Evolutionary conservation across 2,888 invertebrate species (phyloP).

Genomic region (Oligia strigilis): DNA sequence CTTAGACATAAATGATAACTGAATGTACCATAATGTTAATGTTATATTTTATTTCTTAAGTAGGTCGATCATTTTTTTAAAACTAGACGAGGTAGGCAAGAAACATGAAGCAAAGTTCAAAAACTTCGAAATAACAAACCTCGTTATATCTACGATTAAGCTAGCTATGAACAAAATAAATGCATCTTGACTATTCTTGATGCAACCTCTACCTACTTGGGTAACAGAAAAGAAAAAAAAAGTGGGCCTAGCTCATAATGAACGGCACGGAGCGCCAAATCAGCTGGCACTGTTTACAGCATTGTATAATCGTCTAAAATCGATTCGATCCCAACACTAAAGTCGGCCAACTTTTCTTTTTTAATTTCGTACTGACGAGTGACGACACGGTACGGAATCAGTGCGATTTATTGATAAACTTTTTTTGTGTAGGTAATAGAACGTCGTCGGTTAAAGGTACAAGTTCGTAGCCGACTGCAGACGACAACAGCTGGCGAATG

Average conservation of each 20-base stretch:
- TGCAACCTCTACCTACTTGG: neutral
- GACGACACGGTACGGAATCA: conserved; percentile 24
- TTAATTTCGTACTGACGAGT: conserved; percentile 50
- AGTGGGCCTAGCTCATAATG: conserved; percentile 31
- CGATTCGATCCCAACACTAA: conserved; percentile 69
- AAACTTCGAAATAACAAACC: neutral
- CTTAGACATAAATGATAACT: neutral
- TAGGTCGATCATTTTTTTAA: neutral
- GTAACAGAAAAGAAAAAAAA: conserved; percentile 9
- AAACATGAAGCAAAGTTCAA: neutral
- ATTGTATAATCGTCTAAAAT: conserved; percentile 80
- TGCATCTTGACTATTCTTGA: neutral
- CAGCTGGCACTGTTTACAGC: conserved; percentile 57
- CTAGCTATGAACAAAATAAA: neutral
- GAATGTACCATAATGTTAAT: too few relatives aligned
- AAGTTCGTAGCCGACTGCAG: too few relatives aligned
- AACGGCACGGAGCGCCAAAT: conserved; percentile 52
- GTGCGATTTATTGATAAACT: conserved; percentile 19
- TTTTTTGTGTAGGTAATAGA: neutral
- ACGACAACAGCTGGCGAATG: too few relatives aligned
- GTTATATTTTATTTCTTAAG: neutral
- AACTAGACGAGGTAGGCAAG: neutral
- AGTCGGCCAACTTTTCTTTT: conserved; percentile 76
- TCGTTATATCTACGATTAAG: neutral
- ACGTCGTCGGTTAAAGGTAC: neutral